A percentile compares a stretch with the other conserved stretches of the same genome.
Conservation (phyloP, 1,140 invertebrate genomes). For the Papilio dardanus region DNA sequence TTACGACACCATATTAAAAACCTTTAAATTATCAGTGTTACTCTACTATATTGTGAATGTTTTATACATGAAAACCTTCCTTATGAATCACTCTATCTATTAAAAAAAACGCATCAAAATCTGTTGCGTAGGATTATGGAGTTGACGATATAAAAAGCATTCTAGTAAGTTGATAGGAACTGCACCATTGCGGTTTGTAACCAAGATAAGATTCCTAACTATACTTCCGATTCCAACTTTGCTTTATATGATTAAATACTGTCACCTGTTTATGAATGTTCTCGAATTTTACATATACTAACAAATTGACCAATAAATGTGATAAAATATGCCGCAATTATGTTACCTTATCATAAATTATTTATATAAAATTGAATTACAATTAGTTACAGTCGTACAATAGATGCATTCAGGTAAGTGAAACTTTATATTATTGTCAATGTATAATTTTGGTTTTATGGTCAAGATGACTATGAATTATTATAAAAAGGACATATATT, state of each 20-base stretch:
- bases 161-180: not conserved
- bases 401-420: not conserved
- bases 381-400: not conserved
- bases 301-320: not conserved
- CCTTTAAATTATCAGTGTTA: too few species aligned
- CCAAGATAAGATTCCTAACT: not conserved
- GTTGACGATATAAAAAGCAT: not conserved
- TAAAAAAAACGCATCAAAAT: too few species aligned
- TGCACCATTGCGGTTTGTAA: not conserved
- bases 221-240: not conserved
- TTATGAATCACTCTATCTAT: too few species aligned
- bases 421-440: not conserved
- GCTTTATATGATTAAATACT: not conserved
- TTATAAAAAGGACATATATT: too few species aligned
- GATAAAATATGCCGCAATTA: not conserved
- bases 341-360: not conserved
- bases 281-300: not conserved
- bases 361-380: not conserved
- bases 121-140: too few species aligned
- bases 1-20: too few species aligned
- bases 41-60: too few species aligned
- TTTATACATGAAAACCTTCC: too few species aligned
- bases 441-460: not conserved
- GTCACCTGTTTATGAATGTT: not conserved
- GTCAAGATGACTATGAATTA: not conserved